Base-by-base conservation (phyloP, 1,140 invertebrate species). In the Uloborus diversus region DNA sequence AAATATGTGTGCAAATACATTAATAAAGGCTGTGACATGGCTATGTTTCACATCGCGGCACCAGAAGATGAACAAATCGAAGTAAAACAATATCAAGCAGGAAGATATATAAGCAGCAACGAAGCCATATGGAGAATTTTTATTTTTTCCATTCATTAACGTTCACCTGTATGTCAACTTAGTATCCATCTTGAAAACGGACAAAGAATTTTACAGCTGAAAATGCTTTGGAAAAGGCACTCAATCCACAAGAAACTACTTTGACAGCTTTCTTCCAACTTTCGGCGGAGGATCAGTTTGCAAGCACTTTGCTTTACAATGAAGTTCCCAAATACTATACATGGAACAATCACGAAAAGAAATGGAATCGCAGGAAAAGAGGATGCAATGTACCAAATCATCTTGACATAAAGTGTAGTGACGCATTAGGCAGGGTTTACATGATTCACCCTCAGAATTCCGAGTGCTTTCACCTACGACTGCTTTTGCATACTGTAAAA, bases 381-480 rank as follows among this genome's bases (percentile, higher is more conserved):
- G n/a, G n/a, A n/a, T n/a, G n/a, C n/a, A n/a, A n/a, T n/a, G 83
- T 85, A 83, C 65, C 69, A 82, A 82, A 80, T 49, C 73, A 83
- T 59, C 80, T 70, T 25, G 79, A 82, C 81, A 47, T 82, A 73
- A 82, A 80, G 84, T 57, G 64, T 23, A 64, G 59, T 32, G 69
- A 82, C 57, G 56, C 81, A 42, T 66, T 86, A 37, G 84, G 85
- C 13, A 51, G 84, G 64, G 25, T 88, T 17, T 87, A 88, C 81
- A 83, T 83, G 9, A 79, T 88, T 33, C 83, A 85, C 83, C 85
- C 86, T 33, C 85, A 84, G n/a, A 84, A 85, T 51, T 5, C 57
- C 35, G 84, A 86, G 78, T 85, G 84, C 73, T 84, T 82, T 73
- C 84, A 56, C 81, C 42, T 84, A 11, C 69, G 83, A 30, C 28